These are phyloP conservation scores for Vireo griseus DNA, from an alignment of 2,797 vertebrate genomes.

Conservation along the genomic window DNA sequence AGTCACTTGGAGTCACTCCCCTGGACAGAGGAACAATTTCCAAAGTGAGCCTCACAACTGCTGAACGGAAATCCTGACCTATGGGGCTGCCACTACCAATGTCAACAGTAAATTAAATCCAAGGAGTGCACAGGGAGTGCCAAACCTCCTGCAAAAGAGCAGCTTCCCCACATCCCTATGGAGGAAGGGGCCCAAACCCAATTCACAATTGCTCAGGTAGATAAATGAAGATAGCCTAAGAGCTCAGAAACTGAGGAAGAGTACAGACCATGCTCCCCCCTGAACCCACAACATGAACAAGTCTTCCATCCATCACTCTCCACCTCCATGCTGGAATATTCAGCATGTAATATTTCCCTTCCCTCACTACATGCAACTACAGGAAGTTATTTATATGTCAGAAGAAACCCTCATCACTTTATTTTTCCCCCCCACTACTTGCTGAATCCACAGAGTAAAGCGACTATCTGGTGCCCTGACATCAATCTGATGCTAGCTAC, in stretches of 20 bases:
- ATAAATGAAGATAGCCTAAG: not conserved
- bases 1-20: not conserved
- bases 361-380: not conserved
- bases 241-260: not conserved
- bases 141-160: not conserved
- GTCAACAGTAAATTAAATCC: not conserved
- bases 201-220: not conserved
- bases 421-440: not conserved
- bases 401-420: not conserved
- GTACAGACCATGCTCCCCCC: not conserved
- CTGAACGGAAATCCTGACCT: not conserved
- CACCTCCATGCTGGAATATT: not conserved
- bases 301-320: not conserved
- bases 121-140: not conserved
- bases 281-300: not conserved
- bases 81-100: not conserved
- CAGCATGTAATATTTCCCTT: not conserved
- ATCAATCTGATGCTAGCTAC: not conserved
- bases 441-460: not conserved
- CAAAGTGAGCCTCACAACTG: not conserved
- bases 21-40: not conserved
- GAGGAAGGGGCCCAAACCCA: not conserved
- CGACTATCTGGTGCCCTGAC: not conserved
- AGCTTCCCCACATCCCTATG: not conserved
- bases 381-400: not conserved